Evolutionary conservation across 2,888 invertebrate genomes (phyloP), one percentile per base, ranked within the genome.

Genomic region (Erebia palarica): DNA sequence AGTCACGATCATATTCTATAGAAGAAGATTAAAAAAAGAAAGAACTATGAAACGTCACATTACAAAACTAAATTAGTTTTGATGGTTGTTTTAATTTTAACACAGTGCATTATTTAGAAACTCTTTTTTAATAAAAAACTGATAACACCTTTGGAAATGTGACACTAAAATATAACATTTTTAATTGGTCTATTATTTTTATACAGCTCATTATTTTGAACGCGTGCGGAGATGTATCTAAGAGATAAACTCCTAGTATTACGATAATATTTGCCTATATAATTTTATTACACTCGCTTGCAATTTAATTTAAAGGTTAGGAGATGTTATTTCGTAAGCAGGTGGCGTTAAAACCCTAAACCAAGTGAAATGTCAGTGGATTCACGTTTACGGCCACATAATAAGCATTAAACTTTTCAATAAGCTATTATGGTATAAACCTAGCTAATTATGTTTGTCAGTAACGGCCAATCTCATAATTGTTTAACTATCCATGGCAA

Each of bases 221-320:
- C 47, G 21, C 21, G 13, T 63, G 36, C 36, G 36, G 16, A 65
- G 53, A 65, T 55, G 36, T 27, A 16, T 53, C 16, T 5, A 42
- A 53, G 27, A 16, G 53, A 53, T 53, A 53, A 65, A 65, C n/a
- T 42, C n/a, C 3, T 36, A 36, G 42, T 55, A 53, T 65, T 53
- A 53, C 53, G 65, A 53, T 65, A 65, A 65, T 36, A 53, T 65
- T 65, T 51, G 27, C 65, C 53, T 49, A 65, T 67, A 59, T 59
- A 67, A 67, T 59, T 67, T 67, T 67, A 67, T 67, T 67, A 60
- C 42, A 14, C 59, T 67, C 16, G 36, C 16, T 59, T 27, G 66
- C 58, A 59, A 51, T 27, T 16, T 49, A 63, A 49, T 27, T 49
- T 36, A 67, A 67, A 67, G 67, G 67, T 67, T 67, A 67, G 27